Evolutionary conservation across 1,140 invertebrate species (phyloP).

Genomic region (Helicorthomorpha holstii): DNA sequence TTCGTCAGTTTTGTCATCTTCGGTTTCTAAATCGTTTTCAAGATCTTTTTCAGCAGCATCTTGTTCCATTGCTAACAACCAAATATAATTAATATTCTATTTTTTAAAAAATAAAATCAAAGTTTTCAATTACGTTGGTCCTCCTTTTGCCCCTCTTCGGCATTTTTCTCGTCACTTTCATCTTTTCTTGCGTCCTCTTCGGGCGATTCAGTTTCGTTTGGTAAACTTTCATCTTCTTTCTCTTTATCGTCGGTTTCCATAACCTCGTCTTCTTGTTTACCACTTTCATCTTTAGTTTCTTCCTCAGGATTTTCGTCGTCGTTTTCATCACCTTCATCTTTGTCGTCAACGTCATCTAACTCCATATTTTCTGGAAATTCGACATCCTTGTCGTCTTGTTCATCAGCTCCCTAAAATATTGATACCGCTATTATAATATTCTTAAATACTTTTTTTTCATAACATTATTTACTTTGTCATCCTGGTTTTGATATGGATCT

Average conservation of each 20-base stretch:
- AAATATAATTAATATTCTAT: too few species aligned
- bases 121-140: background rate
- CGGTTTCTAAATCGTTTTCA: too few species aligned
- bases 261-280: conserved; percentile 9
- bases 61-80: too few species aligned
- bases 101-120: too few species aligned
- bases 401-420: conserved; percentile 35
- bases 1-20: too few species aligned
- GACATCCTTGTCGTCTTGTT: too few species aligned
- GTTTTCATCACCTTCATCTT: conserved; percentile 14
- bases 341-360: conserved; percentile 60
- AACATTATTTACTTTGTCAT: too few species aligned
- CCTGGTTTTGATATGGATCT: conserved; percentile 3
- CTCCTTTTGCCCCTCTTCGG: background rate
- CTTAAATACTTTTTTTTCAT: too few species aligned
- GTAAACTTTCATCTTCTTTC: conserved; percentile 20
- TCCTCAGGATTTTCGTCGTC: conserved; percentile 47
- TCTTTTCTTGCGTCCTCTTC: background rate
- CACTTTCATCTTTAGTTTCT: conserved; percentile 8
- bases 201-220: background rate
- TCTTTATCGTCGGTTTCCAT: conserved; percentile 18
- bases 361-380: conserved; percentile 54
- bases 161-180: background rate
- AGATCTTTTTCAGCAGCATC: too few species aligned
- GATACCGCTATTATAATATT: too few species aligned